Evolutionary conservation across 2,888 invertebrate species (phyloP).

Genomic region (Sminthurinus aureus): DNA sequence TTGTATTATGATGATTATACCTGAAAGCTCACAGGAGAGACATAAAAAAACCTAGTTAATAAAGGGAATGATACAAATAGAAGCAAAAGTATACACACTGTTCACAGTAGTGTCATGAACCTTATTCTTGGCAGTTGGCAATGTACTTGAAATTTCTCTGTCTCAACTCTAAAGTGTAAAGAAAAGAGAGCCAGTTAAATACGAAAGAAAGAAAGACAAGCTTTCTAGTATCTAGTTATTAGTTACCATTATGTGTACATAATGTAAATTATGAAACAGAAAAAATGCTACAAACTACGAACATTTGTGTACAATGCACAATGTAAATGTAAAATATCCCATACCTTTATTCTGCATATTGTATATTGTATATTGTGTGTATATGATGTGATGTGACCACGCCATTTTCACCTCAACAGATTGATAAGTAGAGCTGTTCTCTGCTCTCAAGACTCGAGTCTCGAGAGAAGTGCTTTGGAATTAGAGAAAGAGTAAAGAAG

Average conservation of each 20-base stretch:
- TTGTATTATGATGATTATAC: background rate
- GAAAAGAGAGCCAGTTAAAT: no score
- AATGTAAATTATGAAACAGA: no score
- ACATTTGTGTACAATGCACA: no score
- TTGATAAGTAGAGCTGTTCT: background rate
- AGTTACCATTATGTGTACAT: background rate
- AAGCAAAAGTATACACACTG: background rate
- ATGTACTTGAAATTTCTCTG: background rate
- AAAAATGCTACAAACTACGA: no score
- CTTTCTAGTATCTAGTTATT: background rate
- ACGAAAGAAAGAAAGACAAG: background rate
- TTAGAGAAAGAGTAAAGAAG: no score
- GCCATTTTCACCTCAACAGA: background rate
- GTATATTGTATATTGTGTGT: background rate
- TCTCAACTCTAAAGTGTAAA: no score
- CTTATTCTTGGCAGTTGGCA: background rate
- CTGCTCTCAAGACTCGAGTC: no score
- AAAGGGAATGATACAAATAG: background rate
- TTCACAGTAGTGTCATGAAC: conserved; percentile 17
- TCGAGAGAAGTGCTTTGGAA: no score
- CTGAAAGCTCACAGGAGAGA: conserved; percentile 10
- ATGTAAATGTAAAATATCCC: background rate
- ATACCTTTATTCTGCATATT: background rate
- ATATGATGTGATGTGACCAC: background rate
- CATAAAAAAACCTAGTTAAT: conserved; percentile 3